phyloP scores from a whole-genome alignment of 2,888 invertebrate genomes.

The Baccha elongata region DNA sequence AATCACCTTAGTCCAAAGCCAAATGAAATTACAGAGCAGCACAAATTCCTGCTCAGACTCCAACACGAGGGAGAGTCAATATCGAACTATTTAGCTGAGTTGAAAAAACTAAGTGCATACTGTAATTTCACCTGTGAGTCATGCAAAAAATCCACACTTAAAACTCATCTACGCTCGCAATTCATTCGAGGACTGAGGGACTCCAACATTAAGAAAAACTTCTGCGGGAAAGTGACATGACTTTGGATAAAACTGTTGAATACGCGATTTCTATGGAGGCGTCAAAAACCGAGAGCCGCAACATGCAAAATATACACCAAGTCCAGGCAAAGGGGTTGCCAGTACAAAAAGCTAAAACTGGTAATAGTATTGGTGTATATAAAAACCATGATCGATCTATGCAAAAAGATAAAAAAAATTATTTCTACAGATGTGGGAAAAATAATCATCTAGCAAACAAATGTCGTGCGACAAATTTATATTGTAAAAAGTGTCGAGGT shows the following conservation, averaged over 20 bases:
- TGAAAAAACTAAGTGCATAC: too few species aligned
- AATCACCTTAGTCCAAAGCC: too few species aligned
- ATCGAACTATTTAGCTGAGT: too few species aligned
- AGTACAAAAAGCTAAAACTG: not conserved
- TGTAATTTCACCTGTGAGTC: constrained; percentile 14
- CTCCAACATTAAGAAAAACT: constrained; percentile 5
- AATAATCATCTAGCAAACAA: constrained; percentile 15
- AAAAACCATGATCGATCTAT: not conserved
- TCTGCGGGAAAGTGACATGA: constrained; percentile 19
- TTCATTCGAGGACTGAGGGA: constrained; percentile 23
- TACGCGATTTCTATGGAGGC: constrained; percentile 4
- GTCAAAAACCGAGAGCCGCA: constrained; percentile 7
- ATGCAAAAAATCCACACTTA: constrained; percentile 10
- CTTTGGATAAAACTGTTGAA: constrained; percentile 13
- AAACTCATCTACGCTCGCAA: constrained; percentile 19
- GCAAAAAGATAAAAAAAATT: constrained; percentile 8
- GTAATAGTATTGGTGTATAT: not conserved
- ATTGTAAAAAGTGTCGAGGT: constrained; percentile 15
- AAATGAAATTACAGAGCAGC: too few species aligned
- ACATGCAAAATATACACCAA: constrained; percentile 13
- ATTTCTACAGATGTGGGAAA: constrained; percentile 8
- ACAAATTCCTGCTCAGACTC: too few species aligned
- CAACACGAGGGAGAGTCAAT: too few species aligned
- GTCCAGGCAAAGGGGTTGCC: not conserved
- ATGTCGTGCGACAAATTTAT: constrained; percentile 16